phyloP scores from a whole-genome alignment of 2,888 invertebrate species.

The Rhogogaster chlorosoma region DNA sequence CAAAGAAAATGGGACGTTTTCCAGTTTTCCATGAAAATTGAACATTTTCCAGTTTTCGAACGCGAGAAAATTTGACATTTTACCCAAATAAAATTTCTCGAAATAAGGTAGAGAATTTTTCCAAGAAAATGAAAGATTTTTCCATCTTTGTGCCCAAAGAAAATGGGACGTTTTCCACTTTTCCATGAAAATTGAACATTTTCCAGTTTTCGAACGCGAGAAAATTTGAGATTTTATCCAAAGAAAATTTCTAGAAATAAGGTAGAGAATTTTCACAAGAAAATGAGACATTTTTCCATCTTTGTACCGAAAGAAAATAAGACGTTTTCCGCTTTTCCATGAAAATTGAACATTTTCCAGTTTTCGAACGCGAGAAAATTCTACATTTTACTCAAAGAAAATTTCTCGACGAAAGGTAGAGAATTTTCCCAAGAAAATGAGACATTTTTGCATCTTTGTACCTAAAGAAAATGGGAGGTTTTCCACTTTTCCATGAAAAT shows the following conservation, averaged over 20 bases:
- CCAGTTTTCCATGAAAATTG: neutral
- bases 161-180: neutral
- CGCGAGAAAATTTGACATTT: neutral
- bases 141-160: neutral
- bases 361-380: neutral
- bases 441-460: no score
- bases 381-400: no score
- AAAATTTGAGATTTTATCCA: neutral
- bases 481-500: no score
- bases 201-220: neutral
- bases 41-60: neutral
- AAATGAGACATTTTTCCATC: neutral
- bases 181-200: neutral
- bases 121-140: neutral
- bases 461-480: no score
- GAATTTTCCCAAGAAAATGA: no score
- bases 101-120: neutral
- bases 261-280: no score
- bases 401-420: no score
- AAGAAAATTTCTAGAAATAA: neutral
- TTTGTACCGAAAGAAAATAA: neutral
- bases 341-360: neutral
- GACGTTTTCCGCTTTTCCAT: neutral
- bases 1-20: neutral
- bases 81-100: neutral